Evolutionary conservation across 1,140 invertebrate genomes (phyloP), one percentile per base, ranked within the genome.

Genomic region (Cotesia typhae): DNA sequence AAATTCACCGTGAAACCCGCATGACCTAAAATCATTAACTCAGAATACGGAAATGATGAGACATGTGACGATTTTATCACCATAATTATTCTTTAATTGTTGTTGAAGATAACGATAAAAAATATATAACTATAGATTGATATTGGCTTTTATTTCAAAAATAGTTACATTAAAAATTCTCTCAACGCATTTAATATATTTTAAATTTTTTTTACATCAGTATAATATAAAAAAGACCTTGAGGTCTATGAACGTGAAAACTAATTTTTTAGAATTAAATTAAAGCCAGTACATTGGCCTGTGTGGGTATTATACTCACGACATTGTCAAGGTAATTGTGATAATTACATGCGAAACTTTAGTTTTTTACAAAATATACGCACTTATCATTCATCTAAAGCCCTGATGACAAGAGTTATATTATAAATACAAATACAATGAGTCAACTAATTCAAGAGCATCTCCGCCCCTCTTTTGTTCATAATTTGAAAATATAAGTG

Each of bases 1-100:
- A 17, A 36, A 20, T 60, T 53, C 20, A 74, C 36, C 72, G 37
- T 14, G 70, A 20, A 61, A 47, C 72, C 72, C 72, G 72, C 72
- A 73, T 73, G 47, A 64, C 59, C 41, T 69, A 67, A 55, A 72
- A 68, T 67, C 36, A 57, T 37, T 14, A 73, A 70, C 55, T 47
- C 41, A 47, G 68, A 70, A 55, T 64, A 64, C 72, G 72, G 72
- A 73, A 69, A 69, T 68, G 66, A 41, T 66, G 12, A 36, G 38
- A 53, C 38, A 14, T 35, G 38, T 12, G 51, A 28, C 20, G 20
- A 37, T n/a, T 37, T 67, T 52, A 51, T 67, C 35, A 51, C 53
- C 64, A 38, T n/a, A 72, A 60, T 51, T 36, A 73, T 52, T 38
- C 41, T 47, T 47, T 47, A 71, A 64, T 65, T n/a, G 4, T 38